These are phyloP conservation scores for Melolontha melolontha DNA, from an alignment of 2,888 invertebrate species.

Conservation along the genomic window DNA sequence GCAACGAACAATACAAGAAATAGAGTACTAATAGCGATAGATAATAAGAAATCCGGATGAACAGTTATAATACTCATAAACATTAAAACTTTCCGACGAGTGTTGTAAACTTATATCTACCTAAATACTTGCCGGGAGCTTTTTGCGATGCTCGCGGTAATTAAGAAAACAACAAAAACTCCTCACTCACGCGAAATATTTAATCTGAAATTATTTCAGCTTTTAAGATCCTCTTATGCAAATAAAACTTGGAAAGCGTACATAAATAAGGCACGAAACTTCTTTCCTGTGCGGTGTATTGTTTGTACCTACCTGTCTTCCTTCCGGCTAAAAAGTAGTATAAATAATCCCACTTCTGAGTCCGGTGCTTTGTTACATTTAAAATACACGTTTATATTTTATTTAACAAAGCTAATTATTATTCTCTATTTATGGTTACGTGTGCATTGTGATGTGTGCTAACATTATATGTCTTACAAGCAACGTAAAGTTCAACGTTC, in stretches of 20 bases:
- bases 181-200: slow-evolving; percentile 33
- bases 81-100: slow-evolving; percentile 21
- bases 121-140: slow-evolving; percentile 17
- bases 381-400: slow-evolving; percentile 55
- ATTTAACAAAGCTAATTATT: slow-evolving; percentile 55
- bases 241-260: slow-evolving; percentile 38
- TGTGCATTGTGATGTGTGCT: background rate
- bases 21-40: slow-evolving; percentile 24
- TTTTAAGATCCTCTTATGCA: slow-evolving; percentile 40
- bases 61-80: slow-evolving; percentile 30
- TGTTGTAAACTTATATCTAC: slow-evolving; percentile 16
- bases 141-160: slow-evolving; percentile 26
- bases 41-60: slow-evolving; percentile 33
- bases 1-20: slow-evolving; percentile 14
- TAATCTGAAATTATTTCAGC: slow-evolving; percentile 41
- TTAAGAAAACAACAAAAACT: slow-evolving; percentile 37
- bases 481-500: too few species aligned
- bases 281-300: slow-evolving; percentile 48
- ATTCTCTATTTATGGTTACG: slow-evolving; percentile 40
- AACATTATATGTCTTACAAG: background rate
- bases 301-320: slow-evolving; percentile 53
- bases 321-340: slow-evolving; percentile 55
- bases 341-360: slow-evolving; percentile 56
- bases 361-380: slow-evolving; percentile 54
- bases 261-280: slow-evolving; percentile 46